phyloP scores from a whole-genome alignment of 2,888 invertebrate species.

The Dicycla oo region DNA sequence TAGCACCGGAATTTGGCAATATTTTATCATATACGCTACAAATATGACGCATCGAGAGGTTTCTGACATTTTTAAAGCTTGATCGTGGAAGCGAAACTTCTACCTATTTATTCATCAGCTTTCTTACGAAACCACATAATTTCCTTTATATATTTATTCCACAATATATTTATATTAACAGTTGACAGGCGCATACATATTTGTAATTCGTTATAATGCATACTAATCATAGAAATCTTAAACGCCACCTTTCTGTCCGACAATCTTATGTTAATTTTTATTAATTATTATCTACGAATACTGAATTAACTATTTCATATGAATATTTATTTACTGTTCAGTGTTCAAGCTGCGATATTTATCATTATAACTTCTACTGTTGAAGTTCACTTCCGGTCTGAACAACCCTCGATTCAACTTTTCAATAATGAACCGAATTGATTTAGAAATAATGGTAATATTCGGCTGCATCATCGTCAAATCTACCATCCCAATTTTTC shows the following conservation, averaged over 20 bases:
- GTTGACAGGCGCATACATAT: constrained; percentile 58
- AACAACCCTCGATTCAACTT: neutral
- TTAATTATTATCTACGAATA: constrained; percentile 29
- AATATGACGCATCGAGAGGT: neutral
- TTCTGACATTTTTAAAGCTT: constrained; percentile 7
- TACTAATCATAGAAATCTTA: constrained; percentile 39
- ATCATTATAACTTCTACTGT: neutral
- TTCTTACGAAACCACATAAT: constrained; percentile 45
- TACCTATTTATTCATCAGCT: constrained; percentile 33
- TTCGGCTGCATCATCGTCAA: neutral
- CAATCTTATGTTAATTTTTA: constrained; percentile 21
- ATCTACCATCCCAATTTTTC: neutral
- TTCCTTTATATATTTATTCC: constrained; percentile 49
- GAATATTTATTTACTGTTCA: constrained; percentile 15
- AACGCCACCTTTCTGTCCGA: constrained; percentile 10
- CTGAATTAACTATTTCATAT: constrained; percentile 16
- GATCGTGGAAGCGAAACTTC: neutral
- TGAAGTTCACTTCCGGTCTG: constrained; percentile 4
- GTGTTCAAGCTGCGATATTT: neutral
- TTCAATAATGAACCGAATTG: neutral
- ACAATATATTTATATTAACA: constrained; percentile 43
- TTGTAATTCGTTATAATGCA: constrained; percentile 40
- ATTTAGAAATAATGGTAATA: neutral
- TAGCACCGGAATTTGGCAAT: neutral
- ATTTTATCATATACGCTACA: neutral